These are phyloP conservation scores for Clistopyga incitator DNA, from an alignment of 2,888 invertebrate species.

Conservation along the genomic window DNA sequence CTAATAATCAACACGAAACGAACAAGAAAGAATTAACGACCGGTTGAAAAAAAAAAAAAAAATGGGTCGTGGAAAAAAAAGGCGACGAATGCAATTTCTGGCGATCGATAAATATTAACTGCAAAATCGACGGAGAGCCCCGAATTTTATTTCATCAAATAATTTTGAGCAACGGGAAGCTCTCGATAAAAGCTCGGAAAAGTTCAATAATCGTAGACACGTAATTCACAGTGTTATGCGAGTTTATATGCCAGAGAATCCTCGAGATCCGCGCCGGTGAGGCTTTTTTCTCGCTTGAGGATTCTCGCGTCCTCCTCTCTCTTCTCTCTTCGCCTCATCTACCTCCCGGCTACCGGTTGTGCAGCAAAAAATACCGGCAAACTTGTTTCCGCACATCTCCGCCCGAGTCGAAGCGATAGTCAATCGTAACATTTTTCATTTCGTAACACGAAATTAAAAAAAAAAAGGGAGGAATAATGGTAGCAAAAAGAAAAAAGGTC, in stretches of 20 bases:
- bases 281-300: slow-evolving; percentile 23
- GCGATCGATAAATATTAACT: background rate
- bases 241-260: background rate
- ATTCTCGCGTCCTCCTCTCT: slow-evolving; percentile 22
- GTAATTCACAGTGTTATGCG: slow-evolving; percentile 1
- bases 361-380: slow-evolving; percentile 37
- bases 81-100: slow-evolving; percentile 5
- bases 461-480: no score
- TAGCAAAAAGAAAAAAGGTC: slow-evolving; percentile 10
- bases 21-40: slow-evolving; percentile 8
- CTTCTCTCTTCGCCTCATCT: background rate
- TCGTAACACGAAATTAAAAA: background rate
- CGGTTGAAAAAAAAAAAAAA: slow-evolving; percentile 11
- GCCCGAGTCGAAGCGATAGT: slow-evolving; percentile 14
- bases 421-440: background rate
- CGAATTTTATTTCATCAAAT: background rate
- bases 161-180: slow-evolving; percentile 1
- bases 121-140: background rate
- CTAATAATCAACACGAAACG: slow-evolving; percentile 1
- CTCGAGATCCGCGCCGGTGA: slow-evolving; percentile 17
- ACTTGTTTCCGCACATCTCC: slow-evolving; percentile 56
- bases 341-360: slow-evolving; percentile 50
- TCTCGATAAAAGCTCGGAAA: slow-evolving; percentile 3
- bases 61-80: no score
- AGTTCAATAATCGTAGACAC: background rate